Percentiles rank a stretch among this genome's conserved stretches.
phyloP scores from a whole-genome alignment of 2,113 vertebrate genomes.

The Heteronetta atricapilla region DNA sequence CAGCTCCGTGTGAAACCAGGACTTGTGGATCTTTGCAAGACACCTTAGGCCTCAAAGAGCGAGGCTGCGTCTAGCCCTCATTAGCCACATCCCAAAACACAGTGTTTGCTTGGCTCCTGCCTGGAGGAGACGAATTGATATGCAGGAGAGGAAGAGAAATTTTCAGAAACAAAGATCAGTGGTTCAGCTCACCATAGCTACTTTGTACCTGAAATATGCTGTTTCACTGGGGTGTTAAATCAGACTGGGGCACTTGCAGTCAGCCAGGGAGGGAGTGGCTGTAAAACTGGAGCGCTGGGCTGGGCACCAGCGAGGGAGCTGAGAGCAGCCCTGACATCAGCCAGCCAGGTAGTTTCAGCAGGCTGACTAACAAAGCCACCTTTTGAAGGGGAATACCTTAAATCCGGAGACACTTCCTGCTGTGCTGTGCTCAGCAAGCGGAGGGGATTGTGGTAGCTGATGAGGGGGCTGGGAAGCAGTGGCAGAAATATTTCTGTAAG shows the following conservation, averaged over 20 bases:
- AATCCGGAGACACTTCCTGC: background rate
- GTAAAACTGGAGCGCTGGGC: background rate
- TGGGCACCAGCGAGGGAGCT: background rate
- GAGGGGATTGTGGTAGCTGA: background rate
- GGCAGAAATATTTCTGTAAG: background rate
- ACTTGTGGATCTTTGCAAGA: background rate
- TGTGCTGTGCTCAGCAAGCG: rapidly evolving
- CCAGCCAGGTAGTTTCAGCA: background rate
- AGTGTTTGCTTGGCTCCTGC: background rate
- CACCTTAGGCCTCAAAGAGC: background rate
- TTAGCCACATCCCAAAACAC: background rate
- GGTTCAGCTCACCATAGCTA: background rate
- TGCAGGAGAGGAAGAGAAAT: background rate
- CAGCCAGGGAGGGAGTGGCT: slow-evolving; percentile 23
- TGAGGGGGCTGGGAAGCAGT: background rate
- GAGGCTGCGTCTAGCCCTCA: background rate
- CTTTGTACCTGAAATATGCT: background rate
- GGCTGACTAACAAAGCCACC: background rate
- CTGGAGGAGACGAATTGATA: background rate
- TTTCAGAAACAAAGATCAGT: background rate
- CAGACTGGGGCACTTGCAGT: background rate
- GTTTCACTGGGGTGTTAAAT: background rate
- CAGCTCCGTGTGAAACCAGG: background rate
- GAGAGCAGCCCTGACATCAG: slow-evolving; percentile 15
- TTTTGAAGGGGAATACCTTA: background rate